Conservation (phyloP, 2,113 vertebrate species). For the Anas platyrhynchos region DNA sequence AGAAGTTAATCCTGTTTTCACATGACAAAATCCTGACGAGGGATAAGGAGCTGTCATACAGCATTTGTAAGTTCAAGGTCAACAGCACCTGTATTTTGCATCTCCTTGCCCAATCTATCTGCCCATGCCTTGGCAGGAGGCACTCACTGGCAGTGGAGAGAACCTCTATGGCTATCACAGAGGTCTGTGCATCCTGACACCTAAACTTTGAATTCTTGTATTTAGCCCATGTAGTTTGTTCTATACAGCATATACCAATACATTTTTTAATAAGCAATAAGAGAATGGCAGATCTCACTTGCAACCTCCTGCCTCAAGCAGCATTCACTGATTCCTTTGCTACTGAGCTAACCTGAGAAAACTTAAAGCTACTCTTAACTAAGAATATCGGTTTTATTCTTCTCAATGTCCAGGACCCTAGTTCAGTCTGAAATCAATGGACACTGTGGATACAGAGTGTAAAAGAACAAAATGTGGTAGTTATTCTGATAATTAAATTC, state of each 20-base stretch:
- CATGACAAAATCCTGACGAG: not conserved
- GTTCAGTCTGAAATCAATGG: not conserved
- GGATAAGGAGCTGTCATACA: not conserved
- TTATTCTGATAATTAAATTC: not conserved
- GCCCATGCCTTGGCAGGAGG: not conserved
- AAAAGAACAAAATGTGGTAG: not conserved
- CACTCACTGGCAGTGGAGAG: too few relatives aligned
- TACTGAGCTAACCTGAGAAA: not conserved
- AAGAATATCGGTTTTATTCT: not conserved
- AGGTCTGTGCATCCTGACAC: not conserved
- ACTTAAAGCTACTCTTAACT: not conserved
- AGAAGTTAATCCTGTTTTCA: not conserved
- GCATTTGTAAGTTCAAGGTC: not conserved
- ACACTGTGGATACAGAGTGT: not conserved
- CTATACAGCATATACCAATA: not conserved
- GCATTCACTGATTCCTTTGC: not conserved
- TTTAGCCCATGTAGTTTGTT: not conserved
- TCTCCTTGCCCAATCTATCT: not conserved
- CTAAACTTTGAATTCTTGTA: not conserved
- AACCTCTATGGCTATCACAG: not conserved
- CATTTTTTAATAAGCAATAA: not conserved
- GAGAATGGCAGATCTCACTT: not conserved
- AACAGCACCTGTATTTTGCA: not conserved
- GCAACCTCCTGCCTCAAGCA: not conserved
- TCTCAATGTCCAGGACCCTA: not conserved